phyloP scores from a whole-genome alignment of 2,113 vertebrate genomes.

The Eptesicus fuscus region DNA sequence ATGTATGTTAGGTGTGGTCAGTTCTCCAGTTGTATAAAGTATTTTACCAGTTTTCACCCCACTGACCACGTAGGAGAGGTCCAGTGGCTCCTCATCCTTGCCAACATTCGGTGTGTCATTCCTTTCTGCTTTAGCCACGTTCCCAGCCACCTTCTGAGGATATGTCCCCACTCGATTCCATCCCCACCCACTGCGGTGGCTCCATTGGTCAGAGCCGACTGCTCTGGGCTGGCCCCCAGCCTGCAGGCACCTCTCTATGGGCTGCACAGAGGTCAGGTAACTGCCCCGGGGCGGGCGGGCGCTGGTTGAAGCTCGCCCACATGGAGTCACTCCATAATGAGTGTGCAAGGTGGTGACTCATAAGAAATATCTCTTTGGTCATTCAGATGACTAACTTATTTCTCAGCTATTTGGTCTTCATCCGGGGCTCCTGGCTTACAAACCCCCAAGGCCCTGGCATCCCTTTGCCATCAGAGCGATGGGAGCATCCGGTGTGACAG shows the following conservation, averaged over 20 bases:
- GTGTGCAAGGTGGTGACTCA: background rate
- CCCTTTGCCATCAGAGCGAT: background rate
- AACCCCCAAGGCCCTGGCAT: background rate
- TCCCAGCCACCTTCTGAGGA: background rate
- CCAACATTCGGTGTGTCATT: background rate
- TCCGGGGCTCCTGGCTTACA: background rate
- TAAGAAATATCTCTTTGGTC: background rate
- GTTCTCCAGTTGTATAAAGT: background rate
- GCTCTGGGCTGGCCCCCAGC: background rate
- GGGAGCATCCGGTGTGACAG: background rate
- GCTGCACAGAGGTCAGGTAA: no score
- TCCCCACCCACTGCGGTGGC: background rate
- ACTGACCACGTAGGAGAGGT: no score
- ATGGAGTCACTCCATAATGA: background rate
- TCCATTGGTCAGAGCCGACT: background rate
- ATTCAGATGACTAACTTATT: background rate
- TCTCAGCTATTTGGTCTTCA: background rate
- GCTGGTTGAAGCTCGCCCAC: background rate
- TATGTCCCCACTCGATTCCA: background rate
- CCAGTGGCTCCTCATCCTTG: background rate
- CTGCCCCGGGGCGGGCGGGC: no score
- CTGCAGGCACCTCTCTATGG: background rate
- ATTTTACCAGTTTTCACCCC: background rate
- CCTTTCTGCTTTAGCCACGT: background rate
- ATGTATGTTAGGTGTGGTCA: background rate